These are phyloP conservation scores for Conops quadrifasciatus DNA, from an alignment of 2,888 invertebrate species.

Conservation along the genomic window DNA sequence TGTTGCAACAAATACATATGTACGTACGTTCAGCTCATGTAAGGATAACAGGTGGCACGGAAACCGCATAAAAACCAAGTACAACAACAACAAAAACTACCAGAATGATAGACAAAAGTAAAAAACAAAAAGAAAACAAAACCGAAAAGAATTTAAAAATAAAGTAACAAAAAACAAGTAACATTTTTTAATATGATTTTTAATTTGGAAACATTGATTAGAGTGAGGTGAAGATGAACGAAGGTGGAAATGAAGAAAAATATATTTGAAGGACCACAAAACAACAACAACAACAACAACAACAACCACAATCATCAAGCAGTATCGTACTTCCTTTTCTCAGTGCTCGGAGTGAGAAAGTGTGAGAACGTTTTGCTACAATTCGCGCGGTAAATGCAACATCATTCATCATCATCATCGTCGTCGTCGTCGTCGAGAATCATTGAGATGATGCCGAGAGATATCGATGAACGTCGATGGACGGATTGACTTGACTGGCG, in stretches of 20 bases:
- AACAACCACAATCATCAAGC: too few relatives aligned
- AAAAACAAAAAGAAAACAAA: conserved; percentile 51
- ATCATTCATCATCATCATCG: conserved; percentile 34
- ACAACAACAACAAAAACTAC: conserved; percentile 58
- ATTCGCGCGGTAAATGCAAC: conserved; percentile 43
- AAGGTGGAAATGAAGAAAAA: conserved; percentile 23
- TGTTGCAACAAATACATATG: conserved; percentile 23
- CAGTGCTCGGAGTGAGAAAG: conserved; percentile 57
- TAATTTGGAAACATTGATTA: conserved; percentile 38
- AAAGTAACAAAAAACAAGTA: too few relatives aligned
- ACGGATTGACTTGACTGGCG: not conserved
- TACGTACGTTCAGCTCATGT: conserved; percentile 22
- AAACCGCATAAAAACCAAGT: conserved; percentile 62
- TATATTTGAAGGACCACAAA: not conserved
- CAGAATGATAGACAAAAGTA: conserved; percentile 48
- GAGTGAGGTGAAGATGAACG: too few relatives aligned
- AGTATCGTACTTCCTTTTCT: conserved; percentile 24
- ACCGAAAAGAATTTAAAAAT: too few relatives aligned
- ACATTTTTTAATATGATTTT: conserved; percentile 61
- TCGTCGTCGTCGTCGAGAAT: too few relatives aligned
- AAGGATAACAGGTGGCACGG: conserved; percentile 59
- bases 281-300: too few relatives aligned
- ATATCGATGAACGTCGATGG: not conserved
- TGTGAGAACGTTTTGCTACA: conserved; percentile 64
- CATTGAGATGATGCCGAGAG: not conserved